phyloP scores from a whole-genome alignment of 2,113 vertebrate species.

The Bufo bufo region DNA sequence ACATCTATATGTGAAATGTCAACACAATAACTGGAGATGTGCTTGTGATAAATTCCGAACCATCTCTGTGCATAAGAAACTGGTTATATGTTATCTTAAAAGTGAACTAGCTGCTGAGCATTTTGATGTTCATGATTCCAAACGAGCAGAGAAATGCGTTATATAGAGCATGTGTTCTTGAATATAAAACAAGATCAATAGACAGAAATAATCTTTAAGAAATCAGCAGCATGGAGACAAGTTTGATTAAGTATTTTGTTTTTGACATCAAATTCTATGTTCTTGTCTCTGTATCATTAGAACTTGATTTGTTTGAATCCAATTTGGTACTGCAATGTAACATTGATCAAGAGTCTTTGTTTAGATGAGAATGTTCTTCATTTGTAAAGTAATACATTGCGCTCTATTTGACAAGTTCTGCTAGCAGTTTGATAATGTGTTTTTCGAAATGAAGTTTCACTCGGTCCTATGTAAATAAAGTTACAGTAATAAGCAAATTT shows the following conservation, averaged over 20 bases:
- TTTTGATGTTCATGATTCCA: background rate
- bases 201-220: background rate
- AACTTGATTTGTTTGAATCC: slow-evolving; percentile 32
- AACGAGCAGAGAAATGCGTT: background rate
- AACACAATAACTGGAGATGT: background rate
- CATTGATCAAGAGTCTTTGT: slow-evolving; percentile 33
- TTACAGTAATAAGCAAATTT: background rate
- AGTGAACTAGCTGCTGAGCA: background rate
- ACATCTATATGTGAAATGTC: too few species aligned
- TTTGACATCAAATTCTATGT: slow-evolving; percentile 29
- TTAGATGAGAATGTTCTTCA: slow-evolving; percentile 29
- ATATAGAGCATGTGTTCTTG: slow-evolving; percentile 12
- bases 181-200: background rate
- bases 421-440: slow-evolving; percentile 23
- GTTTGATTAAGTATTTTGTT: slow-evolving; percentile 25
- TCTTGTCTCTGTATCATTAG: slow-evolving; percentile 28
- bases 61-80: background rate
- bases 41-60: background rate
- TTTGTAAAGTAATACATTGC: slow-evolving; percentile 14
- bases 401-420: slow-evolving; percentile 7
- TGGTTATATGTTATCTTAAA: background rate
- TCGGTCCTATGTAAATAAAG: background rate
- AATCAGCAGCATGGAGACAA: background rate
- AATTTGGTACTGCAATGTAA: slow-evolving; percentile 12
- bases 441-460: slow-evolving; percentile 13